Evolutionary conservation across 2,797 vertebrate species (phyloP).

Genomic region (Acropternis orthonyx): DNA sequence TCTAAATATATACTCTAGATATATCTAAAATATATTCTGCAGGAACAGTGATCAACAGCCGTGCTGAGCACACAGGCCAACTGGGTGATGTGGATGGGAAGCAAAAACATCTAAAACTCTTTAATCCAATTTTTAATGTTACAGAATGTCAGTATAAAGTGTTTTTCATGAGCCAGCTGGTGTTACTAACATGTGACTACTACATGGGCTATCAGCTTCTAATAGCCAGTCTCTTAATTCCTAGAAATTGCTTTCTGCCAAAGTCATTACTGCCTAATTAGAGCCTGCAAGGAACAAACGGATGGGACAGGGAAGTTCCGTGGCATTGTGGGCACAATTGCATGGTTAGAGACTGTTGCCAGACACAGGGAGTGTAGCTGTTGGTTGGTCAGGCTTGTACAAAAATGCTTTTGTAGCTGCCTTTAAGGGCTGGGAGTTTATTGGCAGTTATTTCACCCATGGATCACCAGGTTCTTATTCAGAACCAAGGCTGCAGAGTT

Average conservation of each 20-base stretch:
- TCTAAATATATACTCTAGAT: too few species aligned
- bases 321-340: background rate
- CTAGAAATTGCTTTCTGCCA: constrained; percentile 4
- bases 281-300: background rate
- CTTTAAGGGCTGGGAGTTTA: constrained; percentile 55
- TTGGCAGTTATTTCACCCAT: constrained; percentile 56
- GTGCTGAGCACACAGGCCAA: background rate
- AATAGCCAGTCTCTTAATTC: background rate
- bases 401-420: constrained; percentile 71
- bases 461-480: constrained; percentile 61
- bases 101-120: background rate
- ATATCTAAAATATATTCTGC: background rate
- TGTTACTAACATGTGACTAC: background rate
- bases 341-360: background rate
- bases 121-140: background rate
- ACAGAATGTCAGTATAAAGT: background rate
- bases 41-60: background rate
- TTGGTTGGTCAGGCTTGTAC: constrained; percentile 64
- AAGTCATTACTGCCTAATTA: constrained; percentile 45
- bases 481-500: constrained; percentile 26
- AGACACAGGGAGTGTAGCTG: constrained; percentile 21
- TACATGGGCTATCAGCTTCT: background rate
- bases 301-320: background rate
- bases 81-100: background rate
- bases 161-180: background rate